Evolutionary conservation across 1,140 invertebrate species (phyloP).

Genomic region (Papilio glaucus): DNA sequence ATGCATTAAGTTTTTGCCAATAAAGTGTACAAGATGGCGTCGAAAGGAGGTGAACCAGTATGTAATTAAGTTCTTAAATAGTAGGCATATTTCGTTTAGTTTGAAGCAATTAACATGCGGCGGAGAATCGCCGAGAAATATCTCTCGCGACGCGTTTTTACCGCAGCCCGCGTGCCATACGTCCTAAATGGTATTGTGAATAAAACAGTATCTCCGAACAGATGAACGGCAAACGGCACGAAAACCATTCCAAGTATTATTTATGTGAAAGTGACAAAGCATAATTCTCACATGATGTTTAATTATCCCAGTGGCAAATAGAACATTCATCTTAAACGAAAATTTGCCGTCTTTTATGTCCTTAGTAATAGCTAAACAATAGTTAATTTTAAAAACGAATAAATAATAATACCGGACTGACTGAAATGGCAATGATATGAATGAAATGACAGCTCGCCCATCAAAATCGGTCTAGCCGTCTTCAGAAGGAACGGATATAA

Average conservation of each 20-base stretch:
- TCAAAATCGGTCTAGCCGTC: too few relatives aligned
- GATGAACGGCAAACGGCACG: not conserved
- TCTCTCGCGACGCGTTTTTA: slow-evolving; percentile 57
- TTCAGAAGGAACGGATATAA: too few relatives aligned
- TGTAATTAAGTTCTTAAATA: slow-evolving; percentile 68
- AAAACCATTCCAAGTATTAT: not conserved
- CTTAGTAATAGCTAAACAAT: too few relatives aligned
- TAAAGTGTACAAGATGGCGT: slow-evolving; percentile 23
- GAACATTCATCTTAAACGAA: too few relatives aligned
- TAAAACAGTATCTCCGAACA: slow-evolving; percentile 10
- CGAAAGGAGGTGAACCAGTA: slow-evolving; percentile 35
- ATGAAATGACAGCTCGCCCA: too few relatives aligned
- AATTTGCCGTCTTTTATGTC: too few relatives aligned
- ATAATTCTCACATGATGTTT: not conserved
- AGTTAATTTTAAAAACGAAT: too few relatives aligned
- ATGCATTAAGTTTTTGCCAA: slow-evolving; percentile 32
- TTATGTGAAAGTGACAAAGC: not conserved
- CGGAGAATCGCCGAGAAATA: slow-evolving; percentile 58
- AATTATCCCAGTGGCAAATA: not conserved
- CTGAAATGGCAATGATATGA: too few relatives aligned
- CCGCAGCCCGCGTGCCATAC: not conserved
- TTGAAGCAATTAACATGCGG: slow-evolving; percentile 41
- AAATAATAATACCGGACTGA: too few relatives aligned
- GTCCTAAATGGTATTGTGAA: slow-evolving; percentile 30
- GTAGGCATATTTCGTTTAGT: slow-evolving; percentile 55